Conservation (phyloP, 2,888 invertebrate genomes). For the Drosophila tripunctata region DNA sequence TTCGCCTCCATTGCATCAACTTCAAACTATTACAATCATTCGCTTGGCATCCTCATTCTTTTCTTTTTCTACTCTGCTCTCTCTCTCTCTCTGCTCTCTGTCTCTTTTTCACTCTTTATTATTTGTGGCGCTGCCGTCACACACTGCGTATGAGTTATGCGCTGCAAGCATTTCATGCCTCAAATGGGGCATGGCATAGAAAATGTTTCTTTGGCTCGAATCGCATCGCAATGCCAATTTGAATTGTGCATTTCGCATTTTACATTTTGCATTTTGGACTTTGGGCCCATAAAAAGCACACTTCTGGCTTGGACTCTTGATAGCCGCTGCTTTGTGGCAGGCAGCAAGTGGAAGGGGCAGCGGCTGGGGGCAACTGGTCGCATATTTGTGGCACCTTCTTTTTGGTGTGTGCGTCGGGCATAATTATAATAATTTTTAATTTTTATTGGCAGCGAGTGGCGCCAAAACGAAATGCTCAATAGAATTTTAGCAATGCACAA, state of each 20-base stretch:
- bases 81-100: neutral
- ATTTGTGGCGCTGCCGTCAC: slow-evolving; percentile 54
- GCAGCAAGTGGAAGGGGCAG: neutral
- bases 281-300: slow-evolving; percentile 58
- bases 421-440: slow-evolving; percentile 67
- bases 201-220: slow-evolving; percentile 51
- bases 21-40: slow-evolving; percentile 6
- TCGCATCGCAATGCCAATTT: slow-evolving; percentile 63
- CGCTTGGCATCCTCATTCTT: neutral
- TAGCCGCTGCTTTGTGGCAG: neutral
- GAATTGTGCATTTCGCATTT: slow-evolving; percentile 17
- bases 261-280: slow-evolving; percentile 55
- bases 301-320: slow-evolving; percentile 4
- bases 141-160: slow-evolving; percentile 75
- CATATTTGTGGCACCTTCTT: slow-evolving; percentile 53
- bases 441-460: slow-evolving; percentile 63
- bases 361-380: neutral
- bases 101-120: neutral
- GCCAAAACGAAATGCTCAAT: slow-evolving; percentile 55
- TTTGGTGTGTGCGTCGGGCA: slow-evolving; percentile 19
- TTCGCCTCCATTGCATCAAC: neutral
- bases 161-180: slow-evolving; percentile 52
- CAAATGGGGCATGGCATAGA: slow-evolving; percentile 73
- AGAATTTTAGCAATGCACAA: slow-evolving; percentile 36
- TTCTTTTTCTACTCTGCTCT: neutral